Percentiles rank a stretch among this genome's conserved stretches.
These are phyloP conservation scores for Cervus canadensis DNA, from an alignment of 2,113 vertebrate species.

Conservation along the genomic window DNA sequence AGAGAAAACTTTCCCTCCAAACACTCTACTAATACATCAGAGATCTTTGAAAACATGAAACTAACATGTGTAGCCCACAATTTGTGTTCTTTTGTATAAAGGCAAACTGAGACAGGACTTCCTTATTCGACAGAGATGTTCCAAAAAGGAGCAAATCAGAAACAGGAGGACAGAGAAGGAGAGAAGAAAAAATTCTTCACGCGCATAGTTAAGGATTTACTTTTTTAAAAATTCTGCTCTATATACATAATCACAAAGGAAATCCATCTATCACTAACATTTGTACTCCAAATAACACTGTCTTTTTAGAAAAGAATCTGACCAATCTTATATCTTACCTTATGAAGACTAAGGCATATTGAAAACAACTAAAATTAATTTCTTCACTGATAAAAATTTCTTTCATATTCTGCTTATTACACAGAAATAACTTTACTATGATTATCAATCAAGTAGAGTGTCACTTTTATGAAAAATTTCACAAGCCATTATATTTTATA, in stretches of 20 bases:
- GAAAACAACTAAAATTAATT: neutral
- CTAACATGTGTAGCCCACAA: neutral
- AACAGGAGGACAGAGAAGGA: neutral
- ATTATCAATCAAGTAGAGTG: neutral
- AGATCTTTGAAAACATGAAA: constrained; percentile 16
- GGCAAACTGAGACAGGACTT: constrained; percentile 23
- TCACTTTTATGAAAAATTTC: neutral
- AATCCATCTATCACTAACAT: constrained; percentile 51
- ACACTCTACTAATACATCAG: neutral
- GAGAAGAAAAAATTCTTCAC: neutral
- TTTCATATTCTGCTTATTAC: neutral
- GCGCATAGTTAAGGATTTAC: neutral
- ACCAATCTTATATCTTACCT: neutral
- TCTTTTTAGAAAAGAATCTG: constrained; percentile 2
- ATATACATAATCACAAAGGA: constrained; percentile 61
- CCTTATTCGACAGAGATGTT: constrained; percentile 8
- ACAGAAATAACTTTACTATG: neutral
- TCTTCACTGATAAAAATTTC: constrained; percentile 1
- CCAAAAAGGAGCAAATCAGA: constrained; percentile 38
- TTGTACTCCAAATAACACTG: neutral
- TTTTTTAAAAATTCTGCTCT: neutral
- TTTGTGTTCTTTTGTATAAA: neutral
- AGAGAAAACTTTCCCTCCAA: neutral
- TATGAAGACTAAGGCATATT: neutral
- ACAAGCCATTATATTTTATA: neutral